Base-by-base conservation (phyloP, 2,797 vertebrate genomes). In the Chelon auratus region DNA sequence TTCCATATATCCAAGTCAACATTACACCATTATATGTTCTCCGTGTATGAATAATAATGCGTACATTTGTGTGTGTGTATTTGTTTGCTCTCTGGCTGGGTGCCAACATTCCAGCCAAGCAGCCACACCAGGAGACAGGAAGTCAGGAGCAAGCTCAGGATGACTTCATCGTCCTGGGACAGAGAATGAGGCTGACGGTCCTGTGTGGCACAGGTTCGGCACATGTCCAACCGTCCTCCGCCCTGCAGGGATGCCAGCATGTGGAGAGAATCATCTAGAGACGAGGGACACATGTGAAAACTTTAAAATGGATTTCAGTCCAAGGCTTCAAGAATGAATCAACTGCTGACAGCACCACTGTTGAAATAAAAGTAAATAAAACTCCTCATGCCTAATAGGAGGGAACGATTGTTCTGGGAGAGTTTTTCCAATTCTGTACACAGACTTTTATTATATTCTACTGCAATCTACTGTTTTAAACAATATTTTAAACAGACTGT, bases 61-160 rank as follows among this genome's bases (percentile, higher is more conserved):
- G 15, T 43, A 43, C 7, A 43, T 43, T 13, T 7, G 4, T 37
- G 26, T 22, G 22, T 5, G 7, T 37, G 45, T 22, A 30, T 52
- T 0, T 58, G 65, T 47, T 47, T 47, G 68, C 42, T 61, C 63
- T 59, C 62, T 10, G 15, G 57, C 61, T 5, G 15, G 17, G 18
- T 61, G 64, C 82, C 86, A 82, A 80, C 80, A 80, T 74, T 85
- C 82, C 75, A 63, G 66, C 53, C 36, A 9, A 55, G 69, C 58
- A 55, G 47, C 74, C 62, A 36, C 74, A 45, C 62, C 68, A 75
- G 84, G 84, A 80, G 88, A 85, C 80, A 78, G 88, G 85, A 89
- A 86, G 87, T 68, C 70, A 75, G 72, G 45, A 57, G 61, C 67
- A 59, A 65, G 71, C 47, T 72, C 66, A 56, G 24, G 69, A 51